Evolutionary conservation across 2,113 vertebrate genomes (phyloP), one percentile per base, ranked within the genome.

Genomic region (Lasiurus cinereus): DNA sequence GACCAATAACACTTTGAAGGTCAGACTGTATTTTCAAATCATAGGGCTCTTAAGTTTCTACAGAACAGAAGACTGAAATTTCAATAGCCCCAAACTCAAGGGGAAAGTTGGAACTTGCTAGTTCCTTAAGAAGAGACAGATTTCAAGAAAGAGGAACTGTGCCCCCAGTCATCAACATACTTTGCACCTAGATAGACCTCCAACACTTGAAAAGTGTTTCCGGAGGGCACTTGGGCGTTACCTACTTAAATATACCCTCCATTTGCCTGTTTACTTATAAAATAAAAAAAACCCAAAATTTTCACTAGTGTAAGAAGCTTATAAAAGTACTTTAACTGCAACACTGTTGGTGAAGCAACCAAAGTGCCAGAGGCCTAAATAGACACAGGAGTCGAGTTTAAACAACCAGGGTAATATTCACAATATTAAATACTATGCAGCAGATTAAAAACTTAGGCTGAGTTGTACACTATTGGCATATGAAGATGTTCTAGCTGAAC

Each of bases 1-100:
- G 59, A 24, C 59, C 11, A 62, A 70, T 12, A 82, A 48, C 56
- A 83, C 24, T 88, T 14, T 72, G 54, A 92, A 84, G 15, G 50
- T 83, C 56, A 73, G 56, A n/a, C 4, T 80, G 13, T 22, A 82
- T 88, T 87, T 96, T 94, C 48, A 89, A 86, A 64, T 79, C 48
- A 78, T 21, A 76, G 76, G 56, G 22, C n/a, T 82, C 19, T 88
- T 88, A 59, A 80, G 12, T 84, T 84, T 95, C 72, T 62, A 72
- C 0, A 80, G 46, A 46, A 80, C 39, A 29, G 50, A 91, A 69
- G 36, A 84, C 16, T 36, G 1, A 18, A 79, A 80, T 88, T 77
- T 77, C 59, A 91, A 85, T 0, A 91, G 76, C 39, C 22, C 15
- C 43, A 66, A 76, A 62, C 13, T 18, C 50, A 31, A 7, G 36